These are phyloP conservation scores for Colius striatus DNA, from an alignment of 2,113 vertebrate genomes.

Conservation along the genomic window DNA sequence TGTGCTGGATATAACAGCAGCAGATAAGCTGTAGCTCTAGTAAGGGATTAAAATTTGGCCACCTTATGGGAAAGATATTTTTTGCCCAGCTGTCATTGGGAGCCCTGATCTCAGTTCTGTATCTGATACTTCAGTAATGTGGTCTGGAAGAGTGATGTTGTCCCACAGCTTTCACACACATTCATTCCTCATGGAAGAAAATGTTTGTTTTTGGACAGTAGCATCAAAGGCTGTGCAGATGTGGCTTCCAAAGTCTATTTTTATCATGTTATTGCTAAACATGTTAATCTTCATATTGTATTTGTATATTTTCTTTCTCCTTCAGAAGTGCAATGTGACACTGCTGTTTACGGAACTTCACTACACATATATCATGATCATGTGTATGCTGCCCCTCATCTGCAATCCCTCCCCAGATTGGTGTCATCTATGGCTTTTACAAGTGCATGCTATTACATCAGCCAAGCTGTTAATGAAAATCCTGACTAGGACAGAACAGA, in stretches of 20 bases:
- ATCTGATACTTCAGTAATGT: background rate
- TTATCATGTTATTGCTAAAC: background rate
- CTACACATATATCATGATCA: background rate
- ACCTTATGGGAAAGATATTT: background rate
- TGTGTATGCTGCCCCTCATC: background rate
- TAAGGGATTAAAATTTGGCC: background rate
- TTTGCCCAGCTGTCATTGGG: background rate
- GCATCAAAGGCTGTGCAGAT: background rate
- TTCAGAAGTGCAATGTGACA: background rate
- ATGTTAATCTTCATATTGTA: background rate
- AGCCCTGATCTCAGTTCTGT: background rate
- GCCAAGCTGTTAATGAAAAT: background rate
- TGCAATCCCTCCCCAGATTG: no score
- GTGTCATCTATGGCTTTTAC: background rate
- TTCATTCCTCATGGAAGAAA: background rate
- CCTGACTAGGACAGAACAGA: background rate
- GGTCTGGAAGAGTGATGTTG: background rate
- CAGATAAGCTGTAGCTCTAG: background rate
- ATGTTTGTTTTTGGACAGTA: background rate
- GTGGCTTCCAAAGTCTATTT: background rate
- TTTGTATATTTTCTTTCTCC: background rate
- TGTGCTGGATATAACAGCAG: background rate
- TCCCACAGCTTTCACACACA: background rate
- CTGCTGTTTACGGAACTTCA: background rate
- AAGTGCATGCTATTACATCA: background rate